phyloP scores from a whole-genome alignment of 1,140 invertebrate genomes.

The Drosophila kohkoa region DNA sequence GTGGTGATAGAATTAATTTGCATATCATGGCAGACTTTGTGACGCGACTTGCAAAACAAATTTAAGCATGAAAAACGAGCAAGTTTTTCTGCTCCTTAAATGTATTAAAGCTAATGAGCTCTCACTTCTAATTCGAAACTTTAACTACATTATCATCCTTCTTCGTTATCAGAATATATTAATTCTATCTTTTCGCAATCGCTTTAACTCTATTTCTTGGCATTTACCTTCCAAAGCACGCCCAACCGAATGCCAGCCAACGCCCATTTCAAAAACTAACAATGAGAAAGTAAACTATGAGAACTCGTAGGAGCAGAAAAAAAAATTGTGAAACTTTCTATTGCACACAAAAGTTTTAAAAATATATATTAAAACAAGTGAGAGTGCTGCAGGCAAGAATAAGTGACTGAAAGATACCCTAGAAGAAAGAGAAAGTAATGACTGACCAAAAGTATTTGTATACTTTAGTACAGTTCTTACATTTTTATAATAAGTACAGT shows the following conservation, averaged over 20 bases:
- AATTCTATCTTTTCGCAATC: not conserved
- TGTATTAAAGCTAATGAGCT: constrained; percentile 10
- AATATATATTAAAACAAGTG: constrained; percentile 44
- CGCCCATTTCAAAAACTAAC: constrained; percentile 14
- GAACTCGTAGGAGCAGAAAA: constrained; percentile 9
- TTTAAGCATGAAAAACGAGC: not conserved
- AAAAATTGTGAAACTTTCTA: constrained; percentile 51
- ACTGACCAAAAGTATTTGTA: too few species aligned
- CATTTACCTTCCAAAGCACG: not conserved
- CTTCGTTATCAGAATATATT: not conserved
- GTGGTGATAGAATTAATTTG: constrained; percentile 5
- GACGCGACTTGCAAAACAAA: not conserved
- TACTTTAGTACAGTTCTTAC: too few species aligned
- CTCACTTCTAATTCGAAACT: not conserved
- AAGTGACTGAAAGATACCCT: not conserved
- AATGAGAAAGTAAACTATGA: constrained; percentile 46
- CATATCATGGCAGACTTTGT: constrained; percentile 16
- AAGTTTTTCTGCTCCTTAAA: constrained; percentile 6
- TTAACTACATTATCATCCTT: not conserved
- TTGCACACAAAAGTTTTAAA: constrained; percentile 57
- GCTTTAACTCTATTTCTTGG: constrained; percentile 31
- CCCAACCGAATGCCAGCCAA: not conserved
- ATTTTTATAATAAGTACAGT: too few species aligned
- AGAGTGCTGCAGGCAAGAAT: not conserved
- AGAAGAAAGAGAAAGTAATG: not conserved